Conservation (phyloP, 1,140 invertebrate species). For the Ceratosolen solmsi region DNA sequence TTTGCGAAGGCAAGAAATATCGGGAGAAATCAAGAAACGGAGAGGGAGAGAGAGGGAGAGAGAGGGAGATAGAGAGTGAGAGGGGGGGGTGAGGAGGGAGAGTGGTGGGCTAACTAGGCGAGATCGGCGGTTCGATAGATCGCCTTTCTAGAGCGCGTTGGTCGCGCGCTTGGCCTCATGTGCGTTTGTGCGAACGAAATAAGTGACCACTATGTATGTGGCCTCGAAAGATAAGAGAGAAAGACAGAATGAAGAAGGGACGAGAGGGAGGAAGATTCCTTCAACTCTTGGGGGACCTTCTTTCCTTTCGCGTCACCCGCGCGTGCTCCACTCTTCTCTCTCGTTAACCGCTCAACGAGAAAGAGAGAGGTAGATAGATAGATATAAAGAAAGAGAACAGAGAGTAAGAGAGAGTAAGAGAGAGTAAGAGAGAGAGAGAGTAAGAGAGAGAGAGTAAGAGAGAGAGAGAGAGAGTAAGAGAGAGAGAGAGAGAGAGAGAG, state of each 20-base stretch:
- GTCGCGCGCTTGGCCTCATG: constrained; percentile 24
- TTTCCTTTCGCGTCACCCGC: constrained; percentile 53
- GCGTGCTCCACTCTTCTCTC: constrained; percentile 45
- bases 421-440: not conserved
- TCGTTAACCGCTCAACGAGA: not conserved
- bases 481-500: not conserved
- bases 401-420: not conserved
- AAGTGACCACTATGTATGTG: constrained; percentile 51
- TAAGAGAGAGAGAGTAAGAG: not conserved
- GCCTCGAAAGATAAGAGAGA: constrained; percentile 34
- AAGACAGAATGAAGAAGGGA: not conserved
- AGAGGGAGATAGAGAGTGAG: not conserved
- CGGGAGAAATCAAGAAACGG: not conserved
- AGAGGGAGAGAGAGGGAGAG: constrained; percentile 14
- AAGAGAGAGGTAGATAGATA: not conserved
- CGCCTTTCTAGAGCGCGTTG: constrained; percentile 50
- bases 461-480: too few relatives aligned
- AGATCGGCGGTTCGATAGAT: constrained; percentile 67
- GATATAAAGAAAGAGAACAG: not conserved
- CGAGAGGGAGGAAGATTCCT: not conserved
- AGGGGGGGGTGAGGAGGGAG: constrained; percentile 55
- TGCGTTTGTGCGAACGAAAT: constrained; percentile 57
- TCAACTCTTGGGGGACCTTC: constrained; percentile 50
- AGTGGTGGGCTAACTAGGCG: constrained; percentile 67
- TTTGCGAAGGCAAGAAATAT: constrained; percentile 39